Evolutionary conservation across 2,888 invertebrate genomes (phyloP).

Genomic region (Pachydiplax longipennis): DNA sequence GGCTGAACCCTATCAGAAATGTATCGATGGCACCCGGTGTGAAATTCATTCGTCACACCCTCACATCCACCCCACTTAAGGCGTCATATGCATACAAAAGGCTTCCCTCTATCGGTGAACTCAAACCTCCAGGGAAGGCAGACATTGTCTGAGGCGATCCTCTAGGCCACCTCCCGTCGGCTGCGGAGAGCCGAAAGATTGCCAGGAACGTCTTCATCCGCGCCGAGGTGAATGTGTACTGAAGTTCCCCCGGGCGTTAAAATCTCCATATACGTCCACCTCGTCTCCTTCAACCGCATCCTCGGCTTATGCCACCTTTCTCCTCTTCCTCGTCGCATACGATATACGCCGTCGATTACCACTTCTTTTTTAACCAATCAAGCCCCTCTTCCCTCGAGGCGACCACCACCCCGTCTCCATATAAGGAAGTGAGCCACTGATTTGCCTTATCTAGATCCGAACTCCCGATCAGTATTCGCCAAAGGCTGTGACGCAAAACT

Average conservation of each 20-base stretch:
- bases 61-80: background rate
- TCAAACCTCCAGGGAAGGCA: background rate
- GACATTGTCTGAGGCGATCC: constrained; percentile 4
- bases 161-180: background rate
- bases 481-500: constrained; percentile 33
- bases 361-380: constrained; percentile 20
- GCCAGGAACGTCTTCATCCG: constrained; percentile 1
- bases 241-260: constrained; percentile 9
- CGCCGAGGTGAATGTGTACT: background rate
- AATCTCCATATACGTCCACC: constrained; percentile 31
- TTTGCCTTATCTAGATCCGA: constrained; percentile 27
- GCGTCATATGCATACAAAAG: constrained; percentile 40
- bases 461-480: background rate
- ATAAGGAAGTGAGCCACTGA: constrained; percentile 16
- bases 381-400: background rate
- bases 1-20: background rate
- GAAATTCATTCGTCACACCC: background rate
- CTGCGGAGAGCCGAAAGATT: background rate
- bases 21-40: background rate
- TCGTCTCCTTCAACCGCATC: background rate
- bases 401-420: background rate
- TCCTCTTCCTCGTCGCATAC: background rate
- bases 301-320: background rate
- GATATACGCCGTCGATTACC: background rate
- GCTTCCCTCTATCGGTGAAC: background rate